Percentiles rank a stretch among this genome's conserved stretches.
phyloP scores from a whole-genome alignment of 2,113 vertebrate genomes.

The Rhadina sibilatrix region DNA sequence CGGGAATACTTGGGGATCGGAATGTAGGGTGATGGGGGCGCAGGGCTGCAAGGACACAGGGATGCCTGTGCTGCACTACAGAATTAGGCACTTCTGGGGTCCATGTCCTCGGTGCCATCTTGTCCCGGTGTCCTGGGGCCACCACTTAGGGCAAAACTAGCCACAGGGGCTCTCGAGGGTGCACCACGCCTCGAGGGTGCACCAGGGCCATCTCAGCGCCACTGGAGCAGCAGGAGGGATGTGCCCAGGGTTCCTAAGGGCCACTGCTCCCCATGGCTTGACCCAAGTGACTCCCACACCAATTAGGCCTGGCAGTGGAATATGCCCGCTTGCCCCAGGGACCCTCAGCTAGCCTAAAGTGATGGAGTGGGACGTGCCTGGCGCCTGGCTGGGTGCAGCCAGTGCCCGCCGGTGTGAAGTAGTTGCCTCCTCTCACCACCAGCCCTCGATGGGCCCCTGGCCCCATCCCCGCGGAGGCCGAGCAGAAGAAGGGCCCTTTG shows the following conservation, averaged over 20 bases:
- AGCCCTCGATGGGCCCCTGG: neutral
- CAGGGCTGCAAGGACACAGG: neutral
- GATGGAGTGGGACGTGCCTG: fast-evolving
- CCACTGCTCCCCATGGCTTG: fast-evolving
- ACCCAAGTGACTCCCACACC: neutral
- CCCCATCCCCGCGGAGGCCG: neutral
- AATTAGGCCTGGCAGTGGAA: neutral
- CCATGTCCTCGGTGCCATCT: fast-evolving
- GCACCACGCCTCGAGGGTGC: too few relatives aligned
- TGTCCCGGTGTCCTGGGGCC: too few relatives aligned
- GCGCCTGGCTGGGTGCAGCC: neutral
- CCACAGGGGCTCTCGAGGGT: too few relatives aligned
- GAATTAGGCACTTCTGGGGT: too few relatives aligned
- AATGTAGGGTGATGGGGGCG: neutral
- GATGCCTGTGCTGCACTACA: too few relatives aligned
- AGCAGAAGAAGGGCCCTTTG: conserved; percentile 51
- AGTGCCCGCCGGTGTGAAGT: neutral
- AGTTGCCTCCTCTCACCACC: neutral
- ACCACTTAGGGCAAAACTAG: neutral
- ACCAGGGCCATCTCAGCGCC: too few relatives aligned
- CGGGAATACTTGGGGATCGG: neutral
- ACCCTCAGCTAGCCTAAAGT: neutral
- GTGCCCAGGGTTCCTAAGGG: neutral
- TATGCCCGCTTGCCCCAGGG: neutral
- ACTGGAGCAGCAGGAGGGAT: neutral